These are phyloP conservation scores for Podarcis muralis DNA, from an alignment of 2,113 vertebrate species.

Conservation along the genomic window DNA sequence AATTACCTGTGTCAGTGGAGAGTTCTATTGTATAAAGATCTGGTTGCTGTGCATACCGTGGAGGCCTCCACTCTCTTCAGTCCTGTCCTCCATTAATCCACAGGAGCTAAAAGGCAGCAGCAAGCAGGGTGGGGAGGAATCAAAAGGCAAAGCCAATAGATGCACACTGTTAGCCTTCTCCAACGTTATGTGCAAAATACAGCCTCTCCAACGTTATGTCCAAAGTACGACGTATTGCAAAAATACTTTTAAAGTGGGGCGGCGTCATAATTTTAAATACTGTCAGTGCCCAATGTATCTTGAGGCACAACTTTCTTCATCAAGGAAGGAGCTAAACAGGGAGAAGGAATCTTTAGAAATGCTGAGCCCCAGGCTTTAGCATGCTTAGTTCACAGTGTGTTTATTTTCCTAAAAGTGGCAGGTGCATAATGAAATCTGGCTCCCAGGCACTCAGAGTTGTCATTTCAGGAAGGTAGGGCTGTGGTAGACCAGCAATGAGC, in stretches of 20 bases:
- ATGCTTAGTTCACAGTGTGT: background rate
- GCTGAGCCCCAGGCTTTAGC: background rate
- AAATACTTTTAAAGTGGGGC: background rate
- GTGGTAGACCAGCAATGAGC: background rate
- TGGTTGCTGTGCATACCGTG: background rate
- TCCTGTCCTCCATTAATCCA: background rate
- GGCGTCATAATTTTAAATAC: background rate
- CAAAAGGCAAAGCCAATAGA: background rate
- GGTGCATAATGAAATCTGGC: background rate
- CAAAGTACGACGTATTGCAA: background rate
- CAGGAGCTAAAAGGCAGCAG: background rate
- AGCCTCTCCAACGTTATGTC: background rate
- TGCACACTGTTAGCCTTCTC: background rate
- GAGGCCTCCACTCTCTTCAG: no score
- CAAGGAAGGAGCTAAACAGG: background rate
- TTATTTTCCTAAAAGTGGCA: background rate
- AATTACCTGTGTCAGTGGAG: conserved; percentile 22
- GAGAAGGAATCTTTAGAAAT: background rate
- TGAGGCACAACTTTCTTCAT: background rate
- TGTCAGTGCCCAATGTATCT: background rate
- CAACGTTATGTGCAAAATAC: background rate
- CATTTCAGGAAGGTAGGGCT: background rate
- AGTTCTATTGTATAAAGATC: background rate
- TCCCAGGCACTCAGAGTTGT: background rate
- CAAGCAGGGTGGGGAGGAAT: background rate